These are phyloP conservation scores for Galbula dea DNA, from an alignment of 2,113 vertebrate species.

Conservation along the genomic window DNA sequence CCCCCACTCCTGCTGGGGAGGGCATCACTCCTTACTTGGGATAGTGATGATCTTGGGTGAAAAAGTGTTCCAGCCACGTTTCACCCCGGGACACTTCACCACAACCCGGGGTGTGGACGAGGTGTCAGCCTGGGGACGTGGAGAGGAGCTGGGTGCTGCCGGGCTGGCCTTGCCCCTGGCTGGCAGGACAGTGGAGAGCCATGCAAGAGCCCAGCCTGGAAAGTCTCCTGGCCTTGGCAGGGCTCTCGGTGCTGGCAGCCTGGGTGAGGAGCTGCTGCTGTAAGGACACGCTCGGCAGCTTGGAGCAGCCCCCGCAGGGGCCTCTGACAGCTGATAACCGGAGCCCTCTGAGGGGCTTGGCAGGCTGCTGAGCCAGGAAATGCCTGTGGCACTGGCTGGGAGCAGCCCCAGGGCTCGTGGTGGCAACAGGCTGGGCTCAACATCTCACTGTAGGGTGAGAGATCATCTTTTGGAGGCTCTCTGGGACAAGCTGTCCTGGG, in stretches of 20 bases:
- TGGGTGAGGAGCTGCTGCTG: neutral
- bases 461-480: neutral
- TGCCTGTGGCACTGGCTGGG: slow-evolving; percentile 23
- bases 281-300: neutral
- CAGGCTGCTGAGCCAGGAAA: slow-evolving; percentile 22
- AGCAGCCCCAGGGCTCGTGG: neutral
- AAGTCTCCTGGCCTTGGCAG: neutral
- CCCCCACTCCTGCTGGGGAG: neutral
- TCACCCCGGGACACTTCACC: neutral
- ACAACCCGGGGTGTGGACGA: rapidly evolving
- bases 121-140: neutral
- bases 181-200: neutral
- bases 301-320: neutral
- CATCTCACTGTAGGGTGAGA: neutral
- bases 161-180: neutral
- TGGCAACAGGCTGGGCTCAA: neutral
- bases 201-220: neutral
- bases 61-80: rapidly evolving
- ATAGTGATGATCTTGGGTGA: neutral
- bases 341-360: neutral
- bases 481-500: neutral
- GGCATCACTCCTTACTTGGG: neutral
- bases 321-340: slow-evolving; percentile 56
- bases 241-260: neutral
- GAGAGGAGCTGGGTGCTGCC: neutral